These are phyloP conservation scores for Astreopora myriophthalma DNA, from an alignment of 64 coral and sea anemone species.

Conservation along the genomic window DNA sequence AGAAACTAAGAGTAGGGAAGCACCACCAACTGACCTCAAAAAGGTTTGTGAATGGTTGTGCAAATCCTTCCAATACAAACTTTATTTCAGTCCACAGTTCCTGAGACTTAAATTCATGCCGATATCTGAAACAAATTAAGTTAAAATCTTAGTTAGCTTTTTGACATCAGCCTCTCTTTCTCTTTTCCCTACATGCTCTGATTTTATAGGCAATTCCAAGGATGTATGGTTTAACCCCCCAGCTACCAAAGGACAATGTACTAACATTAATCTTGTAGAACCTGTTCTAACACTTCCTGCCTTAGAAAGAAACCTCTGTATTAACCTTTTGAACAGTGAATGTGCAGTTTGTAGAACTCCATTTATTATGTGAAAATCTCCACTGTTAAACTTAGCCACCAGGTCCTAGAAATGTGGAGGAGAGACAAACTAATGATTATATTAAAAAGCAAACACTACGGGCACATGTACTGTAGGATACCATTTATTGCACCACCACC, in stretches of 20 bases:
- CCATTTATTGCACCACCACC: too few species aligned
- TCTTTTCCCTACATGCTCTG: too few species aligned
- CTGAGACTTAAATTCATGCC: slow-evolving; percentile 96
- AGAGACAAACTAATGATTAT: not conserved
- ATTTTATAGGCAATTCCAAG: too few species aligned
- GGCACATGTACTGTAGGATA: too few species aligned
- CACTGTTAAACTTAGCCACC: slow-evolving; percentile 81
- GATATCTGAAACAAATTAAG: slow-evolving; percentile 62
- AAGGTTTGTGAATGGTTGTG: slow-evolving; percentile 81
- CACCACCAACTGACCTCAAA: slow-evolving; percentile 71
- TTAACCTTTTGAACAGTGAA: slow-evolving; percentile 96
- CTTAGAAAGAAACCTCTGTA: too few species aligned
- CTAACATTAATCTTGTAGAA: not conserved
- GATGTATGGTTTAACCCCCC: too few species aligned
- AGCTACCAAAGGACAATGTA: too few species aligned
- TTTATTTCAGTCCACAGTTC: slow-evolving; percentile 96
- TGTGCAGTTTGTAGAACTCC: slow-evolving; percentile 97
- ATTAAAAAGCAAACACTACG: too few species aligned
- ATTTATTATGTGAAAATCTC: slow-evolving; percentile 96
- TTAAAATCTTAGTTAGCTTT: not conserved
- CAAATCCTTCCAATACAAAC: slow-evolving; percentile 89
- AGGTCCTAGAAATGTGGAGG: slow-evolving; percentile 70
- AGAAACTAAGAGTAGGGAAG: not conserved
- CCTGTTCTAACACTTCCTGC: not conserved
- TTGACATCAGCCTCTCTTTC: too few species aligned